Conservation (phyloP, 2,888 invertebrate genomes). For the Piscicola geometra region DNA sequence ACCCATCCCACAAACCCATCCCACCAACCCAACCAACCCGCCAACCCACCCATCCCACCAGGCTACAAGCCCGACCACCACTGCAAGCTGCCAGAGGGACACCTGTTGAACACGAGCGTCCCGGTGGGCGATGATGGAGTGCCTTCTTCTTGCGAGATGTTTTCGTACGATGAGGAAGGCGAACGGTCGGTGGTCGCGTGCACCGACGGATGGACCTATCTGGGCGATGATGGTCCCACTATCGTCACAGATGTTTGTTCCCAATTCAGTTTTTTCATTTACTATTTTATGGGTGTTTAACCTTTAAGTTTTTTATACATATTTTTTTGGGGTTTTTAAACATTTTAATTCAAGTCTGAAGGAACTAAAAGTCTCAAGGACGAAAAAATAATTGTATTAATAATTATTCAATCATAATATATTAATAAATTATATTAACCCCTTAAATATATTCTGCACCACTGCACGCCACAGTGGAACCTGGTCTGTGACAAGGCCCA, state of each 20-base stretch:
- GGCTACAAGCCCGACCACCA: slow-evolving; percentile 36
- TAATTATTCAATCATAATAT: neutral
- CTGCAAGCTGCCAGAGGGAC: slow-evolving; percentile 34
- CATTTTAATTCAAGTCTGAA: no score
- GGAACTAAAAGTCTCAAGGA: neutral
- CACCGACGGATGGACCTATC: slow-evolving; percentile 41
- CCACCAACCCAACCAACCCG: neutral
- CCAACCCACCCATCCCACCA: no score
- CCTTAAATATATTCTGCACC: neutral
- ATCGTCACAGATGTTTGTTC: slow-evolving; percentile 42
- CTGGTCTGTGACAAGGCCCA: slow-evolving; percentile 45
- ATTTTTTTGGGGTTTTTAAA: no score
- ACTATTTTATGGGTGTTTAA: no score
- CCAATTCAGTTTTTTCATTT: no score
- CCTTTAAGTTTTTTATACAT: no score
- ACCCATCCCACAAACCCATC: slow-evolving; percentile 11
- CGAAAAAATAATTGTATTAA: neutral
- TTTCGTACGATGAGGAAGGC: slow-evolving; percentile 26
- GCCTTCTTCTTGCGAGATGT: slow-evolving; percentile 36
- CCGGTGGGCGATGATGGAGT: slow-evolving; percentile 31
- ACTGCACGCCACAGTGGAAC: slow-evolving; percentile 43
- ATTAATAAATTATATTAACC: neutral
- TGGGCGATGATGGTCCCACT: slow-evolving; percentile 40
- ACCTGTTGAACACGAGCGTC: slow-evolving; percentile 29
- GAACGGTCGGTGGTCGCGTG: slow-evolving; percentile 36